Evolutionary conservation across 2,888 invertebrate genomes (phyloP), one percentile per base, ranked within the genome.

Genomic region (Horisme vitalbata): DNA sequence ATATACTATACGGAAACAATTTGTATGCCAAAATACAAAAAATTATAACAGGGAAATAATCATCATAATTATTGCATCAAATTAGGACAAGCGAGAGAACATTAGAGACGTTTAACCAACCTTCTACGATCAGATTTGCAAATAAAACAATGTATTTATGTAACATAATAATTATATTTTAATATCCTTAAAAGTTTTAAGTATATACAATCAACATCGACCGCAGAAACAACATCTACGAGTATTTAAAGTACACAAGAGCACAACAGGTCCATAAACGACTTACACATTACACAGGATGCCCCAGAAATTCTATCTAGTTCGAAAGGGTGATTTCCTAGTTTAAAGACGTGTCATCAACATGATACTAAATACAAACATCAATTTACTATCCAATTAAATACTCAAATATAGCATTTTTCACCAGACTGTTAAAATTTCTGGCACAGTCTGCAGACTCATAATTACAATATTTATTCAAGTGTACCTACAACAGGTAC

Each of bases 101-200:
- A n/a, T n/a, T n/a, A n/a, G n/a, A n/a, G n/a, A n/a, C n/a, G n/a
- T n/a, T n/a, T n/a, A n/a, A n/a, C n/a, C n/a, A n/a, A n/a, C n/a
- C n/a, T n/a, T n/a, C n/a, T n/a, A n/a, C n/a, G n/a, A 18, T 4
- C 6, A 6, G 5, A 3, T 24, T 12, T 5, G 10, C 7, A 41
- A 56, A 53, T 46, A 30, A 57, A 52, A 57, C 47, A 44, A 36
- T 13, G 8, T 4, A 41, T 21, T 45, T 81, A 74, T 77, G 79
- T 83, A 83, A 85, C 85, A 75, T 81, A 78, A 74, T 84, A 80
- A 77, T 84, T 71, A 71, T 71, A 63, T 68, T 65, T 69, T 68
- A 63, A 80, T 82, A 77, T 81, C 74, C 79, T 79, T 80, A 86
- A 81, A 82, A 69, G 75, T 80, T 79, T 78, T 85, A 84, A n/a